phyloP scores from a whole-genome alignment of 2,888 invertebrate genomes.

The Slavum lentiscoides region DNA sequence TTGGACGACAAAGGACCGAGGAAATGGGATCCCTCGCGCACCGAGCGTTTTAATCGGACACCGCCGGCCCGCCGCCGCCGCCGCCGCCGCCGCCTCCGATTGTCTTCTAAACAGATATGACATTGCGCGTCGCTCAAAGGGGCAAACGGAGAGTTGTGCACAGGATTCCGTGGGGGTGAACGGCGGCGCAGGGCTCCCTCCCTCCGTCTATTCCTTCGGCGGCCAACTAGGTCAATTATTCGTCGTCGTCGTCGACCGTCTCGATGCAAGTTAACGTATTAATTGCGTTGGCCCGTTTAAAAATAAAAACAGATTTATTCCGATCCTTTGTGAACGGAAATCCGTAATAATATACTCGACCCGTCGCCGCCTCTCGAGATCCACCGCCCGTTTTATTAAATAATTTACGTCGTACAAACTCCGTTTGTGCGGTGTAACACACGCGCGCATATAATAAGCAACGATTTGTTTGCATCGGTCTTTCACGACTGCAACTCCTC shows the following conservation, averaged over 20 bases:
- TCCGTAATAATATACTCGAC: slow-evolving; percentile 34
- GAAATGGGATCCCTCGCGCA: slow-evolving; percentile 39
- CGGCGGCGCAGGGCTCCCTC: background rate
- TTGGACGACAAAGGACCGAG: slow-evolving; percentile 50
- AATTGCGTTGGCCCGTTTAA: slow-evolving; percentile 16
- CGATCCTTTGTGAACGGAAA: slow-evolving; percentile 33
- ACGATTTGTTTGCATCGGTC: slow-evolving; percentile 35
- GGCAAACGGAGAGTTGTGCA: background rate
- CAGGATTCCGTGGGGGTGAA: too few species aligned
- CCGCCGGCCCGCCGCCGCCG: background rate
- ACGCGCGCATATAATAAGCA: background rate
- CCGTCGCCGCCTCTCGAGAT: background rate
- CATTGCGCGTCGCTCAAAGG: slow-evolving; percentile 18
- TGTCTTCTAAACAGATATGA: slow-evolving; percentile 53
- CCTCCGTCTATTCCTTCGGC: background rate
- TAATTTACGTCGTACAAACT: too few species aligned
- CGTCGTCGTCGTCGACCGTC: slow-evolving; percentile 2
- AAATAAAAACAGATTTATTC: slow-evolving; percentile 27
- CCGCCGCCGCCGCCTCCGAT: background rate
- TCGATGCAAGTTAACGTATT: slow-evolving; percentile 17
- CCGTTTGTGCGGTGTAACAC: too few species aligned
- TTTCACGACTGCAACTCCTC: background rate
- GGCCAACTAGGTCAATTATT: slow-evolving; percentile 29
- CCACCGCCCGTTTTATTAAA: slow-evolving; percentile 16
- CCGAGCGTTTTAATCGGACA: slow-evolving; percentile 34